phyloP scores from a whole-genome alignment of 92 coral and sea anemone species.

The Palythoa grandis region DNA sequence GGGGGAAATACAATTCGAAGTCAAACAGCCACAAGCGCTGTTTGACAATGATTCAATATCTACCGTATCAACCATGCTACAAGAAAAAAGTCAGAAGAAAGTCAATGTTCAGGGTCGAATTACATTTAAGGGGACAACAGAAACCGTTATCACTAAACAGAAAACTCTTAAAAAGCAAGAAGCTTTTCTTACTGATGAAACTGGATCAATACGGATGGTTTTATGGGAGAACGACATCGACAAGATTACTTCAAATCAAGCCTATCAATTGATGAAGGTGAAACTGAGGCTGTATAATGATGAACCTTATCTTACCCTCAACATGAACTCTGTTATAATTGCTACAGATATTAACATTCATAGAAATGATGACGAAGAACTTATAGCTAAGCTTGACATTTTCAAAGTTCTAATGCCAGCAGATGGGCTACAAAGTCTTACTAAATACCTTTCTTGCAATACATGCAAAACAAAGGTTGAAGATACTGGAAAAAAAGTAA shows the following conservation, averaged over 20 bases:
- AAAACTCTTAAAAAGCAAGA: slow-evolving; percentile 36
- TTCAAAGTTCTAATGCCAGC: slow-evolving; percentile 7
- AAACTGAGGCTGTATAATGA: slow-evolving; percentile 43
- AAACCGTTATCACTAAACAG: slow-evolving; percentile 37
- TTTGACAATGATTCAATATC: slow-evolving; percentile 1
- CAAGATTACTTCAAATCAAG: slow-evolving; percentile 33
- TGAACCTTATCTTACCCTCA: slow-evolving; percentile 51
- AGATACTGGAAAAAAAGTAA: slow-evolving; percentile 3
- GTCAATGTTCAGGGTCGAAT: slow-evolving; percentile 34
- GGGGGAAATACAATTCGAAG: slow-evolving; percentile 43
- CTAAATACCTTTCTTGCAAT: not conserved
- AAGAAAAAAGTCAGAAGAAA: not conserved
- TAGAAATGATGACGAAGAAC: not conserved
- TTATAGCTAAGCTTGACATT: not conserved
- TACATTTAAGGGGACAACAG: slow-evolving; percentile 49
- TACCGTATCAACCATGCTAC: not conserved
- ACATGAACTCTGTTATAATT: slow-evolving; percentile 19
- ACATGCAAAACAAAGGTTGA: not conserved
- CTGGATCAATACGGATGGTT: slow-evolving; percentile 39
- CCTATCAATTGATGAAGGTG: slow-evolving; percentile 45
- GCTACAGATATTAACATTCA: not conserved
- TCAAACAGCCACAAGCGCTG: slow-evolving; percentile 19
- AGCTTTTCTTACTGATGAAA: slow-evolving; percentile 38
- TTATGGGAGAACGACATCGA: slow-evolving; percentile 48
- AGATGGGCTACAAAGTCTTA: not conserved